phyloP scores from a whole-genome alignment of 2,888 invertebrate genomes.

The Steinernema carpocapsae region DNA sequence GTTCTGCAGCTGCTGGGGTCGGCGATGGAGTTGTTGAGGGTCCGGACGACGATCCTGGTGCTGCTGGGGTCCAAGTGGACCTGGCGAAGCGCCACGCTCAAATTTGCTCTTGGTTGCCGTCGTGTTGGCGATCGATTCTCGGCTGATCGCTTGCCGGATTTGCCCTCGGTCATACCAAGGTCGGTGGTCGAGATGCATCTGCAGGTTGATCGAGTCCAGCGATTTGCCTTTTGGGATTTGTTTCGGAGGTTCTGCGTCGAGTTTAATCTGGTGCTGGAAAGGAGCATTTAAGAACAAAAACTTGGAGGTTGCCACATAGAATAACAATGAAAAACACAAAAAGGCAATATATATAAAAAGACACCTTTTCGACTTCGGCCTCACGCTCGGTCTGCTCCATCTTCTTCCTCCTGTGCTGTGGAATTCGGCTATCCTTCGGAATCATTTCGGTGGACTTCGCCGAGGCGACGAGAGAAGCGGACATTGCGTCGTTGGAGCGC shows the following conservation, averaged over 20 bases:
- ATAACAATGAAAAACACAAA: no score
- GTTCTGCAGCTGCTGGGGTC: not conserved
- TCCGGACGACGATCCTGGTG: no score
- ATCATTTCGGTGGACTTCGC: conserved; percentile 47
- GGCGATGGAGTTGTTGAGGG: no score
- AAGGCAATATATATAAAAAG: no score
- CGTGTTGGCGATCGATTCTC: conserved; percentile 40
- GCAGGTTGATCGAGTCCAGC: conserved; percentile 7
- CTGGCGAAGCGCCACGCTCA: conserved; percentile 24
- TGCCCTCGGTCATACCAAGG: conserved; percentile 41
- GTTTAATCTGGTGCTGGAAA: conserved; percentile 6
- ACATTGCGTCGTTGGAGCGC: conserved; percentile 63
- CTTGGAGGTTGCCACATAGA: no score
- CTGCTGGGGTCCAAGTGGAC: not conserved
- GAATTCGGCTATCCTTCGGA: conserved; percentile 46
- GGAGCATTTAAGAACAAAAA: no score
- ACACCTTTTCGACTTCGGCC: conserved; percentile 38
- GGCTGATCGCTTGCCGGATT: conserved; percentile 40
- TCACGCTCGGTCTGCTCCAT: conserved; percentile 38
- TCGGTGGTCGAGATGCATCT: conserved; percentile 16
- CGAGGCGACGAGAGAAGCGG: conserved; percentile 63
- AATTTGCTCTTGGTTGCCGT: conserved; percentile 27
- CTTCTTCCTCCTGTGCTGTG: conserved; percentile 37
- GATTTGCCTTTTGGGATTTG: not conserved
- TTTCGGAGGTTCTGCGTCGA: conserved; percentile 9